Base-by-base conservation (phyloP, 2,797 vertebrate genomes). In the Pangasius krempfi region DNA sequence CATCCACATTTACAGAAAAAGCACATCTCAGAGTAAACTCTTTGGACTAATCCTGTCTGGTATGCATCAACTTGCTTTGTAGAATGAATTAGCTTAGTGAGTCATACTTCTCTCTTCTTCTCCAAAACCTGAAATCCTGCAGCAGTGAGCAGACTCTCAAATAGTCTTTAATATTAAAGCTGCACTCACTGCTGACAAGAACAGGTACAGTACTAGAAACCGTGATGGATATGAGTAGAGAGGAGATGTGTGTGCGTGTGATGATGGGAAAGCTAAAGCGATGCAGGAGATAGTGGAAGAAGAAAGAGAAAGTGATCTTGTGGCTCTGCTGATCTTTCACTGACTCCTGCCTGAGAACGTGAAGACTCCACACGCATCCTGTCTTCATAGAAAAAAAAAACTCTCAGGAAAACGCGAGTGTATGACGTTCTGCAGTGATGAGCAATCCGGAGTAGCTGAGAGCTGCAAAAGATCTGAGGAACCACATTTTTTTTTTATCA, bases 121-220 rank as follows among this genome's bases (percentile, higher is more conserved):
- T 78, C 16, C 44, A 50, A 47, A 91, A 93, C 91, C 90, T 87
- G 89, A 94, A 94, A 93, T 92, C 72, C 90, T 89, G 91, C 88
- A 93, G 94, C 92, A 92, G 93, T 90, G 88, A 92, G 56, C 52
- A 88, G 88, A 93, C 84, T 84, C 6, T 88, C 82, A 91, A 93
- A 92, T 91, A 90, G 93, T 93, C 92, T 92, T 91, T 93, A 91
- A 93, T 94, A 92, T 90, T 92, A 92, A 95, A 95, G 88, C 91
- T 76, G 89, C 85, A 3, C 85, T 72, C 25, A 62, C 70, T 79
- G 76, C 47, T 0, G 8, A 56, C 66, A 79, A 76, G 79, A 79
- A 40, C 72, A 82, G 91, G 90, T 92, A 93, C 90, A 85, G 90
- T 83, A 72, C 83, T 85, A 76, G 76, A 88, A 90, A 20, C 40